phyloP scores from a whole-genome alignment of 92 coral and sea anemone genomes.

The Palythoa grandis region DNA sequence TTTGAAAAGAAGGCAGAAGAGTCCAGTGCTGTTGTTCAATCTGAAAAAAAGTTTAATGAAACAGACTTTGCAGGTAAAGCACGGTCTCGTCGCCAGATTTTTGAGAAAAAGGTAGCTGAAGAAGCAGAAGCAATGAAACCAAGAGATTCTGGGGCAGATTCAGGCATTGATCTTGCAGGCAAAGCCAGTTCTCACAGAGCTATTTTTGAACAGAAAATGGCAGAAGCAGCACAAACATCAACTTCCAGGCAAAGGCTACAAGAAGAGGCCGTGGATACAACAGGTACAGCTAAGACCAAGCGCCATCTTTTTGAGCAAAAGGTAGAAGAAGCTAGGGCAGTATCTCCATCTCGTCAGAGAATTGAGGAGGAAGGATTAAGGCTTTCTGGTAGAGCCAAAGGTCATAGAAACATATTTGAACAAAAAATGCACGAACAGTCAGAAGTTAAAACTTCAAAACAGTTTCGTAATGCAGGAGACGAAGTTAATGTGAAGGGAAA shows the following conservation, averaged over 20 bases:
- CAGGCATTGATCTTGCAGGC: conserved; percentile 68
- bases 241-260: conserved; percentile 59
- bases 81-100: conserved; percentile 63
- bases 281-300: conserved; percentile 75
- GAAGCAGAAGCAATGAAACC: conserved; percentile 27
- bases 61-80: conserved; percentile 76
- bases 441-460: conserved; percentile 52
- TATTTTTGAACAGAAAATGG: conserved; percentile 69
- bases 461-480: conserved; percentile 48
- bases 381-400: conserved; percentile 62
- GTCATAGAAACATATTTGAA: conserved; percentile 70
- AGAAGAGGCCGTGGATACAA: conserved; percentile 57
- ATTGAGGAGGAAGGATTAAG: conserved; percentile 47
- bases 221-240: conserved; percentile 57
- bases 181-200: conserved; percentile 68
- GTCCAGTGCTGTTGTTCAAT: conserved; percentile 3
- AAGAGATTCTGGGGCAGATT: conserved; percentile 42
- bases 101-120: conserved; percentile 75
- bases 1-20: conserved; percentile 43
- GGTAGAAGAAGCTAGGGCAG: conserved; percentile 75
- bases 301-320: conserved; percentile 78
- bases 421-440: conserved; percentile 70
- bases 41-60: conserved; percentile 51
- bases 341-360: conserved; percentile 50
- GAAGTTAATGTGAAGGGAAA: conserved; percentile 57